Percentiles rank a stretch among this genome's conserved stretches.
phyloP scores from a whole-genome alignment of 2,888 invertebrate genomes.

The Folsomia manolachei region DNA sequence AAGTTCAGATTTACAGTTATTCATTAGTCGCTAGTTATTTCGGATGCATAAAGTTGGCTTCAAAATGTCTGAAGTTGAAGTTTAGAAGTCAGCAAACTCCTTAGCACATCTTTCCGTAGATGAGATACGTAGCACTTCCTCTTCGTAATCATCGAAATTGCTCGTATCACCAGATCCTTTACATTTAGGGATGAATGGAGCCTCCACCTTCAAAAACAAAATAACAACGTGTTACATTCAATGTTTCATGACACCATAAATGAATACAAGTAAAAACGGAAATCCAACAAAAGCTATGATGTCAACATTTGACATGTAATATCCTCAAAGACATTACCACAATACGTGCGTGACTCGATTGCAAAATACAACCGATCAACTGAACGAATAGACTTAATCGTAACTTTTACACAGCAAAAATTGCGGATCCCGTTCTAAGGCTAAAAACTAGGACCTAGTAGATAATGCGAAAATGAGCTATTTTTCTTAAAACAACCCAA shows the following conservation, averaged over 20 bases:
- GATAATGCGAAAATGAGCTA: too few species aligned
- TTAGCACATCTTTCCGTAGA: slow-evolving; percentile 99
- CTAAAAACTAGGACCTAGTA: too few species aligned
- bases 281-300: not conserved
- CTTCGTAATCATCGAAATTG: slow-evolving; percentile 99
- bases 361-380: not conserved
- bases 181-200: slow-evolving; percentile 97
- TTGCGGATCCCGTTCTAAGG: too few species aligned
- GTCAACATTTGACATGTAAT: slow-evolving; percentile 1
- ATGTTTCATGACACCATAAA: not conserved
- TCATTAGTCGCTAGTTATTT: not conserved
- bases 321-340: not conserved
- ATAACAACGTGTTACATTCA: not conserved
- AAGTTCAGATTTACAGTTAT: slow-evolving; percentile 18
- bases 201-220: slow-evolving; percentile 69
- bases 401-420: too few species aligned
- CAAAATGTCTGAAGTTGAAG: slow-evolving; percentile 11
- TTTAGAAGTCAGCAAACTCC: slow-evolving; percentile 94
- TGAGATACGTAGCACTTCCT: slow-evolving; percentile 97
- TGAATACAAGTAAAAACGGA: slow-evolving; percentile 5
- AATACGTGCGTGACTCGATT: not conserved
- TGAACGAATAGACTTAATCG: too few species aligned
- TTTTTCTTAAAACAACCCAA: too few species aligned
- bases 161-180: slow-evolving; percentile 99
- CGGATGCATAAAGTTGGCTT: slow-evolving; percentile 15